Conservation (phyloP, 53 echinoderm and acorn worm genomes). For the Holothuria leucospilota region DNA sequence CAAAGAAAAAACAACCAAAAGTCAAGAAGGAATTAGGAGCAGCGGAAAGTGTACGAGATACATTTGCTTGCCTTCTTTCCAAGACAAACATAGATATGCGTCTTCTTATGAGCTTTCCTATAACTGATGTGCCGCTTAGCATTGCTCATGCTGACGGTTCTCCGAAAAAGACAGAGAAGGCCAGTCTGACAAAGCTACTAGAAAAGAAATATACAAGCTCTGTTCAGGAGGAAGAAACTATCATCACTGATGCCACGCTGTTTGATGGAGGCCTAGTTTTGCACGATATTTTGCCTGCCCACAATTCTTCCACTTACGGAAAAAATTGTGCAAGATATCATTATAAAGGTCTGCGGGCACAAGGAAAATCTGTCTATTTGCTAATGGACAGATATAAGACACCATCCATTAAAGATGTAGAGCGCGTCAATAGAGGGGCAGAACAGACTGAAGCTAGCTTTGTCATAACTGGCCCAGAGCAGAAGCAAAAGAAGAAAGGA, state of each 20-base stretch:
- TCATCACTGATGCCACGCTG: conserved; percentile 46
- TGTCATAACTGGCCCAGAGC: conserved; percentile 63
- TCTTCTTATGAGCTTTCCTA: conserved; percentile 48
- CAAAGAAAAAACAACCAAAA: conserved; percentile 34
- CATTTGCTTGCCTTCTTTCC: conserved; percentile 43
- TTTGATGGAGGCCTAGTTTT: conserved; percentile 65
- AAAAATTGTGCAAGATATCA: conserved; percentile 40
- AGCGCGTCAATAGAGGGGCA: conserved; percentile 27
- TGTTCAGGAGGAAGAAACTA: not conserved
- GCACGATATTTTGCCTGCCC: conserved; percentile 58
- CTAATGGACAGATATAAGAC: conserved; percentile 58
- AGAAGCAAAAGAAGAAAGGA: conserved; percentile 43
- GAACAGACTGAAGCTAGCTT: conserved; percentile 15
- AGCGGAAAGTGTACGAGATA: conserved; percentile 52
- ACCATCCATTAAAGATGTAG: conserved; percentile 60
- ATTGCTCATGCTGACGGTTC: conserved; percentile 33
- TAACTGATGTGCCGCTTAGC: conserved; percentile 50
- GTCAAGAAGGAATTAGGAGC: conserved; percentile 9
- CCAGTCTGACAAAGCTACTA: conserved; percentile 32
- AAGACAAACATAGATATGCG: conserved; percentile 50
- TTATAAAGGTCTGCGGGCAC: conserved; percentile 26
- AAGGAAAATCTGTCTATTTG: conserved; percentile 20
- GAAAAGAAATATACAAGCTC: conserved; percentile 20
- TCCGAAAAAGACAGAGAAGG: conserved; percentile 32
- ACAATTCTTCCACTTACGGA: conserved; percentile 59